phyloP scores from a whole-genome alignment of 2,797 vertebrate genomes.

The Sebastiscus tertius region DNA sequence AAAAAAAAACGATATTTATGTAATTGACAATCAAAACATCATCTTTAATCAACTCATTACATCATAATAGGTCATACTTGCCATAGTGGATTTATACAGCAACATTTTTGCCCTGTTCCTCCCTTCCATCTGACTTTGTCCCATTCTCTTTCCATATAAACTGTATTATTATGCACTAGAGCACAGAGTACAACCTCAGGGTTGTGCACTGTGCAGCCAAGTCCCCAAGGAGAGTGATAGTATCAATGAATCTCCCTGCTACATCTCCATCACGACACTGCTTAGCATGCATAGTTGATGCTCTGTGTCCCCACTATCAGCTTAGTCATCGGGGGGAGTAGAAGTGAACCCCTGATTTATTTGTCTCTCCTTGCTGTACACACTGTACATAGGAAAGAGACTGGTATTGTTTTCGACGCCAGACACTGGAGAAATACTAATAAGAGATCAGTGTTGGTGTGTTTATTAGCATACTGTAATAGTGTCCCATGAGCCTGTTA shows the following conservation, averaged over 20 bases:
- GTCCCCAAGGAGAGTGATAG: not conserved
- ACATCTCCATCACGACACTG: conserved; percentile 5
- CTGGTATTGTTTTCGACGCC: not conserved
- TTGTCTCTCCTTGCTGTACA: not conserved
- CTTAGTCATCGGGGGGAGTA: conserved; percentile 8
- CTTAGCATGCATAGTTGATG: conserved; percentile 22
- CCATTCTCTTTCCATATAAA: not conserved
- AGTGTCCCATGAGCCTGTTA: not conserved
- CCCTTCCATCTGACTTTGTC: not conserved
- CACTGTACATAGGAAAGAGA: not conserved
- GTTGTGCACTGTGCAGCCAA: not conserved
- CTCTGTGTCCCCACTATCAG: conserved; percentile 23
- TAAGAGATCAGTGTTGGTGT: conserved; percentile 1
- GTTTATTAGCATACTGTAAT: conserved; percentile 29
- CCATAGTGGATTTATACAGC: not conserved
- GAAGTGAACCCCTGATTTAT: not conserved
- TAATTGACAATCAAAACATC: not conserved
- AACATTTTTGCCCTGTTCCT: not conserved
- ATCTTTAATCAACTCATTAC: not conserved
- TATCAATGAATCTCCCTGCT: conserved; percentile 18
- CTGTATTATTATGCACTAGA: not conserved
- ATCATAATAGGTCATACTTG: not conserved
- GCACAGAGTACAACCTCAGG: not conserved
- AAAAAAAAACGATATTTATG: not conserved
- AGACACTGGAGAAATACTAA: not conserved